Evolutionary conservation across 2,888 invertebrate genomes (phyloP), one percentile per base, ranked within the genome.

Genomic region (Idaea biselata): DNA sequence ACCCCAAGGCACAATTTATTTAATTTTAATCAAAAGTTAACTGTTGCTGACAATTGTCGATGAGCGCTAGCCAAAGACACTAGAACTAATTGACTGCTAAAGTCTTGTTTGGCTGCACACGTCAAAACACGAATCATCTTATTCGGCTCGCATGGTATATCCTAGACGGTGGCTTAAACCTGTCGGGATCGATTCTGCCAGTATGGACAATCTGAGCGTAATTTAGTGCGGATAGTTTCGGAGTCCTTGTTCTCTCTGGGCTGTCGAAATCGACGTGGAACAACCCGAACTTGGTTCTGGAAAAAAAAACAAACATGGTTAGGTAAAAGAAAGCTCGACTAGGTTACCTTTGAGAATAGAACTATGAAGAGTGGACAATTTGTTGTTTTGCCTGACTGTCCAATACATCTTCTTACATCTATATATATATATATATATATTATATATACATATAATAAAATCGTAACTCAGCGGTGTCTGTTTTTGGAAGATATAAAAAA

Each of bases 221-320:
- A 70, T 86, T 89, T 8, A 81, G 70, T 0, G 89, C 93, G 4
- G 93, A 93, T 16, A 91, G 75, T 68, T 92, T 93, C 0, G 93
- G 86, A 1, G 86, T 92, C 55, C 93, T 83, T 1, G 87, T 87
- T 61, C 75, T 85, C 18, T 88, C 76, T 16, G 88, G 81, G 66
- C 86, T 87, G 16, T 82, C 71, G 71, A 89, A 93, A 68, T 93
- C 91, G 4, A 93, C 93, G 64, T 86, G 83, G 71, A 85, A 93
- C 14, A 93, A 75, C 0, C 93, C 93, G 65, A 93, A 93, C 72
- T 89, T 90, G 8, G 85, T 75, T 17, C 93, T 93, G 84, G 18
- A 87, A 87, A 65, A 64, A 73, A 63, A 66, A 67, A 67, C 61
- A 55, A 7, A 25, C 25, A 25, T n/a, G n/a, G 25, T 1, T 5